Percentiles rank a stretch among this genome's conserved stretches.
Conservation (phyloP, 2,888 invertebrate species). For the Plagiodera versicolora region DNA sequence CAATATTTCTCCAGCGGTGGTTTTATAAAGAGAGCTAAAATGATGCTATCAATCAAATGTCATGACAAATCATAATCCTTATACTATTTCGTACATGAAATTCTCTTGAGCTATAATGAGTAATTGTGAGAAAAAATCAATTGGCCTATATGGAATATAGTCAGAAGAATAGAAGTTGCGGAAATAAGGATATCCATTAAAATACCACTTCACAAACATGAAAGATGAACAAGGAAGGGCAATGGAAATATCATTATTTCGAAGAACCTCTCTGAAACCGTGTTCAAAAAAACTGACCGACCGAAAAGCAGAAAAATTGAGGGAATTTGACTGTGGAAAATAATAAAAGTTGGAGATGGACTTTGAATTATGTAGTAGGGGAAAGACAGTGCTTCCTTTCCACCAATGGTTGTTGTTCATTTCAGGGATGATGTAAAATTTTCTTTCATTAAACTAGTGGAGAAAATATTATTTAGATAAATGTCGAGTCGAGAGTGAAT, state of each 20-base stretch:
- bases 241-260: constrained; percentile 57
- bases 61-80: too few species aligned
- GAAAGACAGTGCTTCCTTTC: constrained; percentile 36
- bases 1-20: too few species aligned
- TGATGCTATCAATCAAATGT: too few species aligned
- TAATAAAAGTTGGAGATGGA: constrained; percentile 58
- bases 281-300: constrained; percentile 51
- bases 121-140: constrained; percentile 32
- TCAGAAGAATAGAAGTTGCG: constrained; percentile 36
- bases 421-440: too few species aligned
- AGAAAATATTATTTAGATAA: too few species aligned
- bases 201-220: constrained; percentile 25
- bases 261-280: constrained; percentile 52
- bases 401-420: constrained; percentile 11
- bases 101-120: background rate
- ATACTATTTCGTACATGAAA: too few species aligned
- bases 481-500: too few species aligned
- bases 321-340: constrained; percentile 58
- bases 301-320: constrained; percentile 57
- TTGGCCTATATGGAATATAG: constrained; percentile 40
- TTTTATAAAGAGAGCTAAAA: too few species aligned
- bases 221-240: constrained; percentile 25
- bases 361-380: constrained; percentile 58
- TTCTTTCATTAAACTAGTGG: too few species aligned
- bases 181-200: constrained; percentile 46